These are phyloP conservation scores for Mormyrus proboscirostris DNA, from an alignment of 2,797 vertebrate genomes.

Conservation along the genomic window DNA sequence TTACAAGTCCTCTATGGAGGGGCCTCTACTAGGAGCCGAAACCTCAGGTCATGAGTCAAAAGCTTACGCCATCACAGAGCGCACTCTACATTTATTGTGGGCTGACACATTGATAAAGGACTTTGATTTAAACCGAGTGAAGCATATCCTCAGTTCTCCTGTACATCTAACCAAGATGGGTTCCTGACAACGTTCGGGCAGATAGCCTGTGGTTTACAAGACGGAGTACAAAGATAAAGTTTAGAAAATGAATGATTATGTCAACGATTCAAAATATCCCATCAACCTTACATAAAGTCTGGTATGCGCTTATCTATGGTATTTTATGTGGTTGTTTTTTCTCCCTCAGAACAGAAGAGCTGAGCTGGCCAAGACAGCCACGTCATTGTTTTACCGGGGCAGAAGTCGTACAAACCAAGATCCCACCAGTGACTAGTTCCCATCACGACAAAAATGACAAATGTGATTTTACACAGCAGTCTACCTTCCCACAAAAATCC, in stretches of 20 bases:
- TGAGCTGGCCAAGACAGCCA: constrained; percentile 47
- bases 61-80: not conserved
- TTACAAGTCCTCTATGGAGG: not conserved
- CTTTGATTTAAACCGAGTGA: not conserved
- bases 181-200: not conserved
- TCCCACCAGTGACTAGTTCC: not conserved
- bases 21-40: not conserved
- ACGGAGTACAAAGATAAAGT: not conserved
- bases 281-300: not conserved
- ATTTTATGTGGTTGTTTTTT: constrained; percentile 40
- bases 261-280: not conserved
- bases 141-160: not conserved
- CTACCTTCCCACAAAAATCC: not conserved
- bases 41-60: not conserved
- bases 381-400: constrained; percentile 43
- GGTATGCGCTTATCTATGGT: constrained; percentile 24
- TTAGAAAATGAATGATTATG: not conserved
- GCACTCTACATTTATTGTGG: not conserved
- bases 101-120: not conserved
- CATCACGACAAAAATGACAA: constrained; percentile 17
- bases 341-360: constrained; percentile 41
- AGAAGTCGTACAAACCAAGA: constrained; percentile 2
- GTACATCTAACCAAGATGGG: not conserved
- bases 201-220: not conserved
- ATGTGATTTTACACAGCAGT: not conserved